A percentile compares a stretch with the other conserved stretches of the same genome.
phyloP scores from a whole-genome alignment of 2,888 invertebrate genomes.

The Ormyrus pomaceus region DNA sequence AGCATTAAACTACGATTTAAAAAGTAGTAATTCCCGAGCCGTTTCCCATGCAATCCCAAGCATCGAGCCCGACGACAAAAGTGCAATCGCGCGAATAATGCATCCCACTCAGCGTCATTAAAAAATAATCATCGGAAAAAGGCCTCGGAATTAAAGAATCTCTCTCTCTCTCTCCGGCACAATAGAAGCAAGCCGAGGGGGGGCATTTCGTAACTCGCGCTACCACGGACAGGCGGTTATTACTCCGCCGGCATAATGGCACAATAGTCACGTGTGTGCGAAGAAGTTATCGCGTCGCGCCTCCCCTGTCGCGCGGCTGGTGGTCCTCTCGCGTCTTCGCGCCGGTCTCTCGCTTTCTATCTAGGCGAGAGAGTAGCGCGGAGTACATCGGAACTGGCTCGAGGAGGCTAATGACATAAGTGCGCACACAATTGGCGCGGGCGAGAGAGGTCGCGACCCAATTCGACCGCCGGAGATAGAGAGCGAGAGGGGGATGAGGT shows the following conservation, averaged over 20 bases:
- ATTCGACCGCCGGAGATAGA: neutral
- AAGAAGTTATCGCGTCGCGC: slow-evolving; percentile 23
- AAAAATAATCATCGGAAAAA: neutral
- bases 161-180: neutral
- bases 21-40: neutral
- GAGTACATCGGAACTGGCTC: slow-evolving; percentile 24
- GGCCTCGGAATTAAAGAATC: neutral
- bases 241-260: slow-evolving; percentile 35
- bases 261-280: slow-evolving; percentile 16
- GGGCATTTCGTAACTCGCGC: slow-evolving; percentile 28
- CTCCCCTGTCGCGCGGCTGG: slow-evolving; percentile 12
- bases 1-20: too few relatives aligned
- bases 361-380: slow-evolving; percentile 4
- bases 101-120: neutral
- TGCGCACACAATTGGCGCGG: slow-evolving; percentile 24
- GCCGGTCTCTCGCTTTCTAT: slow-evolving; percentile 20
- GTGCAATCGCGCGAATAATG: too few relatives aligned
- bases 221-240: slow-evolving; percentile 37
- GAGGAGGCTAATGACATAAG: slow-evolving; percentile 38
- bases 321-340: slow-evolving; percentile 14
- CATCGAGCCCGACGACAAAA: too few relatives aligned
- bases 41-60: neutral
- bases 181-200: neutral
- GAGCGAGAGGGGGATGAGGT: neutral
- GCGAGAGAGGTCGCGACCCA: slow-evolving; percentile 31